Percentiles rank a stretch among this genome's conserved stretches.
These are phyloP conservation scores for Plutomurus gul DNA, from an alignment of 1,140 invertebrate genomes.

Conservation along the genomic window DNA sequence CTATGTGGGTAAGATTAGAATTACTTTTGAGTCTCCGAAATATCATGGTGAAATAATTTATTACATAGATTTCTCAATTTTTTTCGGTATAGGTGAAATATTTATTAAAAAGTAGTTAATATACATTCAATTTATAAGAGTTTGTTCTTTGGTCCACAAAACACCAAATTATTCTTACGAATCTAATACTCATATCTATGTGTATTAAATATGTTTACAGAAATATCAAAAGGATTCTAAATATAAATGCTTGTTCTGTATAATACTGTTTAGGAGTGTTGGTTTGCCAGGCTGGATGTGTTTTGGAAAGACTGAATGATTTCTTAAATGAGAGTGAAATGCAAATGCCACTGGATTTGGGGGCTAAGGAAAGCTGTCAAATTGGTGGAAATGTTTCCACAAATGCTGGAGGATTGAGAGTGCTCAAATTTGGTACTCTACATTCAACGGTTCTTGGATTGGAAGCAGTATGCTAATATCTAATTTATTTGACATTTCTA, in stretches of 20 bases:
- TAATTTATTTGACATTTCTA: neutral
- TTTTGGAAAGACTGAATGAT: conserved; percentile 83
- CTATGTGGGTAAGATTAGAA: neutral
- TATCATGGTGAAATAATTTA: no score
- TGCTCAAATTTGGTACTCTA: conserved; percentile 92
- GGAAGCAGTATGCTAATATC: conserved; percentile 82
- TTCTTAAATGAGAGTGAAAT: conserved; percentile 72
- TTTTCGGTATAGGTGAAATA: no score
- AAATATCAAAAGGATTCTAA: no score
- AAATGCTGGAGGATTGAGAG: conserved; percentile 78
- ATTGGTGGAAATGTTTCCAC: conserved; percentile 98
- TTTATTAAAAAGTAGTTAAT: no score
- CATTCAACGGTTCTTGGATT: conserved; percentile 89
- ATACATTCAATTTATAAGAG: no score
- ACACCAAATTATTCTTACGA: no score
- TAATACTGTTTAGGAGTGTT: conserved; percentile 69
- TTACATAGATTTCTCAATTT: no score
- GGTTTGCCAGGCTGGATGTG: conserved; percentile 87
- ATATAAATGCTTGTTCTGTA: no score
- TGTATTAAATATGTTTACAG: no score
- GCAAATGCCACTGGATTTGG: conserved; percentile 95
- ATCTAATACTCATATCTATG: no score
- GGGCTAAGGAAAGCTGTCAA: conserved; percentile 94
- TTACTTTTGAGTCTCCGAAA: neutral
- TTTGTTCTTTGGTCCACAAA: no score